Evolutionary conservation across 1,140 invertebrate species (phyloP), one percentile per base, ranked within the genome.

Genomic region (Cheumatopsyche charites): DNA sequence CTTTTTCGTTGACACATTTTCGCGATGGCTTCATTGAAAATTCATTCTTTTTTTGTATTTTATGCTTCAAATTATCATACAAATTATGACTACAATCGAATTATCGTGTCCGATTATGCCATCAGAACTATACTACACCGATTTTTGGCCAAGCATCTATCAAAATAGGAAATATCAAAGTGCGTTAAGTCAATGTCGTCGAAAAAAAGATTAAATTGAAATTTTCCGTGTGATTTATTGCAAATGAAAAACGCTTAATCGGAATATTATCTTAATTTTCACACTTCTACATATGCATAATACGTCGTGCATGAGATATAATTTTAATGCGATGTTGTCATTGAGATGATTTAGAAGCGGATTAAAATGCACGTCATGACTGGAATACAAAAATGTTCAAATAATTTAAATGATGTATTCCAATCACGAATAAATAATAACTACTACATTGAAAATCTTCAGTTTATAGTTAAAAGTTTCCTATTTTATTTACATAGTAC

Each of bases 91-190:
- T 23, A 58, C 55, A 58, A 58, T 58, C 55, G 55, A 58, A 58
- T 58, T 58, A 58, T 58, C 19, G 23, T 58, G 55, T 58, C 23
- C 21, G 19, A 58, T 58, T 58, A 58, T 58, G 21, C 55, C 4
- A n/a, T 36, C 9, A 36, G 29, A 36, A 9, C 21, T n/a, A 15
- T 19, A 11, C 49, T 15, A 45, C 2, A 52, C 6, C 23, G 23
- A 58, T 58, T 19, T 25, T 58, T 21, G 9, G 55, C 17, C 25
- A 11, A 19, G 21, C 3, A 58, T 58, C 9, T 1, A 25, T 21
- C 55, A 25, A 58, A 58, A 58, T 58, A 58, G 55, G 55, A 58
- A 58, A 58, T 58, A 58, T 58, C 55, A 58, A 15, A 52, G 29
- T 36, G 9, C 9, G 29, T 9, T 9, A 9, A 36, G 9, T 52